phyloP scores from a whole-genome alignment of 2,797 vertebrate species.

The Peromyscus nudipes region DNA sequence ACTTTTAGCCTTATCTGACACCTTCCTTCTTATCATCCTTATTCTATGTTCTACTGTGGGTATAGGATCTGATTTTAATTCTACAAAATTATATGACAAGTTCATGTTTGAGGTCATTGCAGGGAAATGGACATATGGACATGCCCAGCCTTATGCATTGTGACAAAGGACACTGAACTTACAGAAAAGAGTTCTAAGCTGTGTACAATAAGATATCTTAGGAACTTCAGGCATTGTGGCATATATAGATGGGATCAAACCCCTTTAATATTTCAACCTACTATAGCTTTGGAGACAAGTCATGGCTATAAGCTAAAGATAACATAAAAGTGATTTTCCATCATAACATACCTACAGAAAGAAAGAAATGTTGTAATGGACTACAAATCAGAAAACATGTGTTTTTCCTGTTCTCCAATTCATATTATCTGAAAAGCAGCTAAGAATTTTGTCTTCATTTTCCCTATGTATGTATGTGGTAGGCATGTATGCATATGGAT shows the following conservation, averaged over 20 bases:
- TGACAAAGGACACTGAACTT: neutral
- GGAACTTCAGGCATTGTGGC: neutral
- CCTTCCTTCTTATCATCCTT: accelerated
- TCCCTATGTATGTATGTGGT: neutral
- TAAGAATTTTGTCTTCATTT: neutral
- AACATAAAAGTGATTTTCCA: neutral
- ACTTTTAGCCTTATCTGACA: neutral
- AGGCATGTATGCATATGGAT: neutral
- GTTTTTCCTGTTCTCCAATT: neutral
- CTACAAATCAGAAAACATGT: neutral
- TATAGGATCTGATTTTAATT: neutral
- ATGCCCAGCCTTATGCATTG: neutral
- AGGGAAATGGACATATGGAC: neutral
- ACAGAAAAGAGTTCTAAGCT: neutral
- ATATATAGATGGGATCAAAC: neutral
- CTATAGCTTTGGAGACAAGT: neutral
- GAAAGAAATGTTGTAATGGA: neutral
- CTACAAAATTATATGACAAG: neutral
- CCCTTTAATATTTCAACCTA: neutral
- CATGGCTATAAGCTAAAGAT: neutral
- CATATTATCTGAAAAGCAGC: neutral
- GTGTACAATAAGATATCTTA: neutral
- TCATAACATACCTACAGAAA: neutral
- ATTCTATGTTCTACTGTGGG: neutral
- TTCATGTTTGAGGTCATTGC: neutral